Evolutionary conservation across 2,888 invertebrate species (phyloP).

Genomic region (Ectemnius lituratus): DNA sequence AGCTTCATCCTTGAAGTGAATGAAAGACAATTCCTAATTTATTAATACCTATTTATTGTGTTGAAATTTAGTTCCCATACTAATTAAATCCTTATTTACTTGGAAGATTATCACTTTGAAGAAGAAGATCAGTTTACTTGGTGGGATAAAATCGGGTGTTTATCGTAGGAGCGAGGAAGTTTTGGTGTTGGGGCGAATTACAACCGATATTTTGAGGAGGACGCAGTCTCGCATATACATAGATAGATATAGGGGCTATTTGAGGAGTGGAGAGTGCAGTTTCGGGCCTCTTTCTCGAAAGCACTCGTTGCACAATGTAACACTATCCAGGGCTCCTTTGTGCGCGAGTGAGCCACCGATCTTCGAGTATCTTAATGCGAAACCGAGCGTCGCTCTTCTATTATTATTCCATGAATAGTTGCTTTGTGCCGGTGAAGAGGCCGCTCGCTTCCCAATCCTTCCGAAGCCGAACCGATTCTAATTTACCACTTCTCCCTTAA

Average conservation of each 20-base stretch:
- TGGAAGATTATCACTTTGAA: no score
- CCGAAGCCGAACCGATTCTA: background rate
- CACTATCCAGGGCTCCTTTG: slow-evolving; percentile 68
- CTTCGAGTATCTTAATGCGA: slow-evolving; percentile 72
- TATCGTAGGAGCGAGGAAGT: no score
- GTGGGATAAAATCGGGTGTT: no score
- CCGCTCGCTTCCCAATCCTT: slow-evolving; percentile 3
- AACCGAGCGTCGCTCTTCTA: slow-evolving; percentile 62
- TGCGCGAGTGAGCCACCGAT: slow-evolving; percentile 44
- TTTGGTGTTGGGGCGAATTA: no score
- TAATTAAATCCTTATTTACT: no score
- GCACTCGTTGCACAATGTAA: slow-evolving; percentile 77
- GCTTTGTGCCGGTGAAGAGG: slow-evolving; percentile 59
- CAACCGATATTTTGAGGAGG: slow-evolving; percentile 74
- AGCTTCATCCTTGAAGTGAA: no score
- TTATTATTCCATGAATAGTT: slow-evolving; percentile 71
- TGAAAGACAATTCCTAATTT: no score
- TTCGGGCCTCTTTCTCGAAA: slow-evolving; percentile 74
- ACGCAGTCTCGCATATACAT: slow-evolving; percentile 65
- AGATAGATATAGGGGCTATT: slow-evolving; percentile 74
- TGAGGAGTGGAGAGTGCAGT: slow-evolving; percentile 66
- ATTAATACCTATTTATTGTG: no score
- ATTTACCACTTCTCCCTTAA: background rate
- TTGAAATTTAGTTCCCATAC: no score
- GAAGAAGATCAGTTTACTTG: no score